A percentile compares a stretch with the other conserved stretches of the same genome.
phyloP scores from a whole-genome alignment of 2,113 vertebrate genomes.

The Dunckerocampus dactyliophorus region DNA sequence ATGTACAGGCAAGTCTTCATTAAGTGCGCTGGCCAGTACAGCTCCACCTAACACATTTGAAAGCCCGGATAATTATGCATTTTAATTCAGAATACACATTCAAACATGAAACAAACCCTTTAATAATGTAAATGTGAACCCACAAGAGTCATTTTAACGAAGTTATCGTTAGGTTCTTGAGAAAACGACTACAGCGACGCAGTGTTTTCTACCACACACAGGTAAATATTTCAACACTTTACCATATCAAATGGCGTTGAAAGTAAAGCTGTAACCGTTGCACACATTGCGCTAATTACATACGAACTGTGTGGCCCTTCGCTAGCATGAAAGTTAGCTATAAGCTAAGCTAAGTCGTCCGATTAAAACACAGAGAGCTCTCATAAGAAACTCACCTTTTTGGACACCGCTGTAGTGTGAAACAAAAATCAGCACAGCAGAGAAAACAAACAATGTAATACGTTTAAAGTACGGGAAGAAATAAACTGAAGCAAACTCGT shows the following conservation, averaged over 20 bases:
- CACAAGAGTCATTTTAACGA: too few relatives aligned
- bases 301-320: constrained; percentile 43
- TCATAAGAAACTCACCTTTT: constrained; percentile 40
- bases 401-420: background rate
- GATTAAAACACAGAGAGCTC: constrained; percentile 13
- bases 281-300: constrained; percentile 8
- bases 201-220: too few relatives aligned
- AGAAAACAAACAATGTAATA: constrained; percentile 13
- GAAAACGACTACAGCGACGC: too few relatives aligned
- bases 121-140: too few relatives aligned
- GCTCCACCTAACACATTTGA: constrained; percentile 1
- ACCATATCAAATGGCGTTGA: too few relatives aligned
- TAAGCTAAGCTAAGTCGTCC: constrained; percentile 58
- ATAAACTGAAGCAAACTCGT: constrained; percentile 59
- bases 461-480: constrained; percentile 12
- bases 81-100: background rate
- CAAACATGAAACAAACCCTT: background rate
- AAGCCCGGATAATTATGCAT: background rate
- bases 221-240: too few relatives aligned
- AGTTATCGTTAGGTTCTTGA: too few relatives aligned
- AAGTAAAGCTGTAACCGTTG: background rate
- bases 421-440: constrained; percentile 1
- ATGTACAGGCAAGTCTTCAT: constrained; percentile 50
- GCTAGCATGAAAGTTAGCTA: constrained; percentile 68
- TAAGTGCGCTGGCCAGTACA: background rate